Conservation (phyloP, 2,113 vertebrate species). For the Clinocottus analis region DNA sequence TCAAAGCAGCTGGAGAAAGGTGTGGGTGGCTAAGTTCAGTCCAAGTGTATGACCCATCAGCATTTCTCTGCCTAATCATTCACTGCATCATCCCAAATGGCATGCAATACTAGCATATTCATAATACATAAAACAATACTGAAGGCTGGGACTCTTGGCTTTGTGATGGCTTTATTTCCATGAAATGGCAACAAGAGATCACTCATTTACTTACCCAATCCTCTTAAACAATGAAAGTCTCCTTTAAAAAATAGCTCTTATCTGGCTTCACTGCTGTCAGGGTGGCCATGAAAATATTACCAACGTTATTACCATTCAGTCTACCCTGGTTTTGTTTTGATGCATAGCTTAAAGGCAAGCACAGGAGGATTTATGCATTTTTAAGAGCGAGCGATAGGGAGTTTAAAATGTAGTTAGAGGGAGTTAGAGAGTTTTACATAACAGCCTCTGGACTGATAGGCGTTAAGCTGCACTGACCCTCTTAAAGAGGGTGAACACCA, state of each 20-base stretch:
- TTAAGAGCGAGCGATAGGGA: constrained; percentile 38
- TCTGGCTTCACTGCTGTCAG: constrained; percentile 25
- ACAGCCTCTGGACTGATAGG: constrained; percentile 55
- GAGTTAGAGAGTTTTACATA: constrained; percentile 68
- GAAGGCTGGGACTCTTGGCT: constrained; percentile 1
- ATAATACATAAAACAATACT: constrained; percentile 9
- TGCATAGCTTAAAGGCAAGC: constrained; percentile 34
- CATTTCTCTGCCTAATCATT: neutral
- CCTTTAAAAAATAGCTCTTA: constrained; percentile 44
- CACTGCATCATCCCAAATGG: neutral
- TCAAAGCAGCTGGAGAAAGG: constrained; percentile 17
- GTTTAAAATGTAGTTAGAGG: constrained; percentile 58
- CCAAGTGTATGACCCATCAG: constrained; percentile 42
- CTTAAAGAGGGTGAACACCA: constrained; percentile 57
- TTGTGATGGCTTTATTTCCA: constrained; percentile 26
- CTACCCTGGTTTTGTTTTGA: constrained; percentile 53
- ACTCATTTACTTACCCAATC: constrained; percentile 36
- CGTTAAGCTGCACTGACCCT: constrained; percentile 65
- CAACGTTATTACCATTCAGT: constrained; percentile 29
- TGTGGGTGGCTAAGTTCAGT: constrained; percentile 43
- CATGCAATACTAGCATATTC: constrained; percentile 7
- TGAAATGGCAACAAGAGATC: constrained; percentile 28
- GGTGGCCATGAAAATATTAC: constrained; percentile 33
- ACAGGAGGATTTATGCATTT: constrained; percentile 47
- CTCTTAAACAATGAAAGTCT: constrained; percentile 57